Evolutionary conservation across 2,888 invertebrate species (phyloP), one percentile per base, ranked within the genome.

Genomic region (Diploptera punctata): DNA sequence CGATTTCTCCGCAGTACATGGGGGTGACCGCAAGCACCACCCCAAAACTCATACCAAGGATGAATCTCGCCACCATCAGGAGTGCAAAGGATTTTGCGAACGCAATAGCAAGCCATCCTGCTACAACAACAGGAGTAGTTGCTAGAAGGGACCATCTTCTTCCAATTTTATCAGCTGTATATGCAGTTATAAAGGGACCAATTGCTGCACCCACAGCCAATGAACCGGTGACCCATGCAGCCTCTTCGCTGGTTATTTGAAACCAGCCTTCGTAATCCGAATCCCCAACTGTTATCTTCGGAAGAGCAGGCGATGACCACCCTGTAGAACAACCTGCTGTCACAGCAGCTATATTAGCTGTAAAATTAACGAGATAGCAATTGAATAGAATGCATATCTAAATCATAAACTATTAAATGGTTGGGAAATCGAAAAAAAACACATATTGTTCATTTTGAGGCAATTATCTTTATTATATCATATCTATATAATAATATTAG

Each of bases 1-100:
- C 88, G 60, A 95, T 92, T 83, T 97, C 97, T 49, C 93, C 93
- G 73, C 94, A 89, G 83, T 96, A 97, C 88, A 95, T 93, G 0
- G 96, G 94, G 0, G 91, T 87, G 0, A 91, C 88, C 0, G 92
- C 90, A 83, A 91, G 92, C n/a, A 90, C 83, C 79, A 91, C 88
- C 0, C 92, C 91, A 0, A 90, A 87, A 0, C 88, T 88, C 0
- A 91, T 78, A 60, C 93, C 93, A 81, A 87, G 88, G 72, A 86
- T 82, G 77, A 87, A 85, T 72, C 86, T 85, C 68, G 88, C 90
- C 5, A 82, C 86, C 82, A 86, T 89, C 70, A 87, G 82, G 79
- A 85, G 83, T 18, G 77, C 81, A 0, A 89, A 82, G 44, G 80
- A 80, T 5, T 79, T 80, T 0, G 89, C 88, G 0, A 87, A 84